Base-by-base conservation (phyloP, 2,888 invertebrate species). In the Diadegma fenestrale region DNA sequence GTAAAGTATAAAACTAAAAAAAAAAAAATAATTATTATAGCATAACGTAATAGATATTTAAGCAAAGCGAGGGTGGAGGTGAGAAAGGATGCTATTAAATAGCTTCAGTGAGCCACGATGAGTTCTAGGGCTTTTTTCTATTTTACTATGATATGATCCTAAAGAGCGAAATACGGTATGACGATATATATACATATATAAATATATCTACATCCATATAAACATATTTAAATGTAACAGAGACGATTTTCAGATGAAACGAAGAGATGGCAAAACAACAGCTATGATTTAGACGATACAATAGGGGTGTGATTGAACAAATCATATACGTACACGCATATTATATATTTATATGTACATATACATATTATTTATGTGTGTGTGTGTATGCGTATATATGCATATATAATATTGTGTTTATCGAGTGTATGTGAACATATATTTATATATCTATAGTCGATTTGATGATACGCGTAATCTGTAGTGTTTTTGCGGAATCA, bases 81-180 rank as follows among this genome's bases (percentile, higher is more conserved):
- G 84, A 73, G 82, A 85, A 79, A 72, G 72, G 81, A 48, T 48
- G 75, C 84, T 33, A 77, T 22, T 30, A 79, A 68, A 33, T 80
- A 80, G 79, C 45, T 75, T 73, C 81, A 78, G 66, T 71, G 61
- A 63, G 78, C 79, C 84, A 63, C 84, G 80, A 68, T 84, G 77
- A 86, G 84, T 78, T 84, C 80, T 83, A 87, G 84, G 90, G 87
- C 88, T 90, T 90, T 91, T 91, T 91, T 91, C 90, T 91, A 92
- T 91, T 91, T 92, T 91, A 92, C 90, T 91, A 92, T 91, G 88
- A 88, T 86, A 88, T 82, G 85, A 90, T 89, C 87, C 87, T 90
- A 89, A 80, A 81, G 75, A 78, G 63, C 75, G 72, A 75, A 86
- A 75, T 72, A 37, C 58, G 41, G 5, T 54, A 63, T 26, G 63